Percentiles rank a stretch among this genome's conserved stretches.
Conservation (phyloP, 1,140 invertebrate species). For the Hylyphantes graminicola region DNA sequence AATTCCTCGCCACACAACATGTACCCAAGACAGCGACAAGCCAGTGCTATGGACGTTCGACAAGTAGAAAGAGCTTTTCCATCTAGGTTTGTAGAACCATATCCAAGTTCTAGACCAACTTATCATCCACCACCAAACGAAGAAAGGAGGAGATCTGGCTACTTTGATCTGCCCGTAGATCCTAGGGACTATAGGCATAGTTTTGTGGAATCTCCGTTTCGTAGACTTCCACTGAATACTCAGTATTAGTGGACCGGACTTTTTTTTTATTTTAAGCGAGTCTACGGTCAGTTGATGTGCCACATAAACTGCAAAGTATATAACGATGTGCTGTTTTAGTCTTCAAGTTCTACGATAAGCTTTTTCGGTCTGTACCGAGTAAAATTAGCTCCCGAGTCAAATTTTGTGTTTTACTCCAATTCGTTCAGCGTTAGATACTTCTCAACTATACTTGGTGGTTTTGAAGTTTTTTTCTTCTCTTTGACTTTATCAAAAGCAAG, state of each 20-base stretch:
- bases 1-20: slow-evolving; percentile 50
- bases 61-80: slow-evolving; percentile 54
- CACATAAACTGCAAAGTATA: slow-evolving; percentile 42
- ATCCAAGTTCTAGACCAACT: slow-evolving; percentile 36
- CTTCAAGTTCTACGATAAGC: not conserved
- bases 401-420: slow-evolving; percentile 17
- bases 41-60: slow-evolving; percentile 40
- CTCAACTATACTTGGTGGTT: too few relatives aligned
- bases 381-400: slow-evolving; percentile 12
- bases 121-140: slow-evolving; percentile 52
- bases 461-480: too few relatives aligned
- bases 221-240: slow-evolving; percentile 47
- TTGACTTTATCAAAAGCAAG: too few relatives aligned
- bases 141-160: slow-evolving; percentile 55
- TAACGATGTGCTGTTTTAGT: not conserved
- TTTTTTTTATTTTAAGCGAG: not conserved
- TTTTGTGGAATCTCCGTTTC: slow-evolving; percentile 53
- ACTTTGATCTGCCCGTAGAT: slow-evolving; percentile 58
- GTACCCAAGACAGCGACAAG: slow-evolving; percentile 42
- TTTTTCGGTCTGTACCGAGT: not conserved
- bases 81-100: slow-evolving; percentile 51
- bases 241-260: slow-evolving; percentile 25
- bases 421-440: not conserved
- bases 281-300: slow-evolving; percentile 47
- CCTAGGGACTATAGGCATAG: slow-evolving; percentile 58